Conservation (phyloP, 2,797 vertebrate genomes). For the Mico argentatus region DNA sequence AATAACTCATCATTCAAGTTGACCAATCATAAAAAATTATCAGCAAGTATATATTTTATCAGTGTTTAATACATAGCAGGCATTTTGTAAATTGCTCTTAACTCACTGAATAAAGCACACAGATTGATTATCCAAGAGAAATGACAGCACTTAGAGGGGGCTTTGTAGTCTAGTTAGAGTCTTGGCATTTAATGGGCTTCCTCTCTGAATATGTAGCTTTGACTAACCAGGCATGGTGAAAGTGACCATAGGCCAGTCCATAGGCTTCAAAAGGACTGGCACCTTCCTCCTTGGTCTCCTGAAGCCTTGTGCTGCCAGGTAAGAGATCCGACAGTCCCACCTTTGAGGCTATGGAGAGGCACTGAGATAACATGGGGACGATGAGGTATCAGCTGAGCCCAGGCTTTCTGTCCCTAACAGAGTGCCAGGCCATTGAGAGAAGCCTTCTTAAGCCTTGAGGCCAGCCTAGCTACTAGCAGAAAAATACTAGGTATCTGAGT, state of each 20-base stretch:
- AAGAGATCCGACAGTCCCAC: neutral
- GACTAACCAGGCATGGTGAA: accelerated
- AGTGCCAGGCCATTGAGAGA: neutral
- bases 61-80: neutral
- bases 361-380: neutral
- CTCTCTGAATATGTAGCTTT: neutral
- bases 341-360: neutral
- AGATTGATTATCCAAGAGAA: neutral
- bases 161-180: neutral
- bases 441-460: neutral
- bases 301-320: neutral
- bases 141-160: accelerated
- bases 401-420: neutral
- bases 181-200: neutral
- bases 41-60: neutral
- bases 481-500: neutral
- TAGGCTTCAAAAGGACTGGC: neutral
- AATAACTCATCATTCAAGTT: neutral
- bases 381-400: neutral
- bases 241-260: neutral
- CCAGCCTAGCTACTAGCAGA: neutral
- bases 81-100: neutral
- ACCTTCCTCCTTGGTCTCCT: neutral
- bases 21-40: neutral
- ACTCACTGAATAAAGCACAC: neutral